Conservation (phyloP, 2,797 vertebrate species). For the Hirundo rustica region DNA sequence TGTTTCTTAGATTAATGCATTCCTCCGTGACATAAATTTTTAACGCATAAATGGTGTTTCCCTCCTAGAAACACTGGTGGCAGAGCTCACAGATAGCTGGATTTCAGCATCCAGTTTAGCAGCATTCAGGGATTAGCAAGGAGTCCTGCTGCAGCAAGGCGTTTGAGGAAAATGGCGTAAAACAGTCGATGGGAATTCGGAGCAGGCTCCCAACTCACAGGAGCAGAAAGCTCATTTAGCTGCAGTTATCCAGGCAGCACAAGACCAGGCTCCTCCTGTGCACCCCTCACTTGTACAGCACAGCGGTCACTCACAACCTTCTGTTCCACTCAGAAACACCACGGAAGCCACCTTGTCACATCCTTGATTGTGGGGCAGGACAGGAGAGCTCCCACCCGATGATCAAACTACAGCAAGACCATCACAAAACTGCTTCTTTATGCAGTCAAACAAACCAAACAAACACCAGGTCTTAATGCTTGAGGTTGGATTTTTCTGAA, state of each 20-base stretch:
- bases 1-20: neutral
- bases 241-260: neutral
- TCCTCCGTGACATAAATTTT: neutral
- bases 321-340: neutral
- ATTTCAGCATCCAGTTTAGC: neutral
- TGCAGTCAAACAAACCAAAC: neutral
- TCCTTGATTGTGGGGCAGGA: neutral
- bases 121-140: neutral
- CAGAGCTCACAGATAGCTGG: neutral
- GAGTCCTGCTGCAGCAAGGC: neutral
- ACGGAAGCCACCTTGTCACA: neutral
- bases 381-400: fast-evolving
- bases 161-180: neutral
- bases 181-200: neutral
- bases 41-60: neutral
- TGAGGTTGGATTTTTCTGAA: neutral
- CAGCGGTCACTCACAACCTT: neutral
- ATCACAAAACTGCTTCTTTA: neutral
- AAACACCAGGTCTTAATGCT: neutral
- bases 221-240: neutral
- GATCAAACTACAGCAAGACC: neutral
- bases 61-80: neutral
- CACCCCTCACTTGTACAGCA: neutral
- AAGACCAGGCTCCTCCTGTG: neutral
- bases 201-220: neutral